Evolutionary conservation across 2,888 invertebrate species (phyloP), one percentile per base, ranked within the genome.

Genomic region (Philonicus albiceps): DNA sequence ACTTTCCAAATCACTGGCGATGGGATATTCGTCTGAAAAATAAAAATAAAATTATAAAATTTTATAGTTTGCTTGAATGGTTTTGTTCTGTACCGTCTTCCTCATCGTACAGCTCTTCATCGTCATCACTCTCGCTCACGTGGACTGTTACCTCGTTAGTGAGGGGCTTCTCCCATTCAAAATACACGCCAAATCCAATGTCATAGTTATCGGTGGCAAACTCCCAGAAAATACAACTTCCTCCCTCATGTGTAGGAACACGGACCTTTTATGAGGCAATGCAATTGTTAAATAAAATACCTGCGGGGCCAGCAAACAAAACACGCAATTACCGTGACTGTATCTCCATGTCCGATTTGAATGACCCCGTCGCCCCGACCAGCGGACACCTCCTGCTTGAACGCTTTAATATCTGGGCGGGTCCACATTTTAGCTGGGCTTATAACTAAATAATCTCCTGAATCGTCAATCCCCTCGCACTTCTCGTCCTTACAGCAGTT

Each of bases 201-300:
- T 99, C 99, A 91, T 98, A 99, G 91, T 96, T 95, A 92, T 99
- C 99, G 0, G 99, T 99, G 16, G 99, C 98, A 92, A 99, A 99
- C 93, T 99, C 99, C 99, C 99, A 99, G 93, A 98, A 99, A 55
- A 99, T 93, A 90, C 97, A 96, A 1, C 96, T 95, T 0, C 99
- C 99, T 90, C 97, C 96, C 88, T 96, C 95, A 91, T 98, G 98
- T 0, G 99, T 99, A 8, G 99, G 99, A 85, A 99, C 99, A 55
- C 99, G 94, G 3, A 96, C 95, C 95, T 92, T 49, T 16, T 49
- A 72, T 1, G 22, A 7, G n/a, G 16, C 2, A 85, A 81, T 27
- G 1, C 1, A 7, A 64, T 55, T 7, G 37, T 64, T 6, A n/a
- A 49, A 81, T 6, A n/a, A 49, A 81, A 22, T 16, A 22, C 13